Percentiles rank a stretch among this genome's conserved stretches.
Conservation (phyloP, 2,797 vertebrate genomes). For the Betta splendens region DNA sequence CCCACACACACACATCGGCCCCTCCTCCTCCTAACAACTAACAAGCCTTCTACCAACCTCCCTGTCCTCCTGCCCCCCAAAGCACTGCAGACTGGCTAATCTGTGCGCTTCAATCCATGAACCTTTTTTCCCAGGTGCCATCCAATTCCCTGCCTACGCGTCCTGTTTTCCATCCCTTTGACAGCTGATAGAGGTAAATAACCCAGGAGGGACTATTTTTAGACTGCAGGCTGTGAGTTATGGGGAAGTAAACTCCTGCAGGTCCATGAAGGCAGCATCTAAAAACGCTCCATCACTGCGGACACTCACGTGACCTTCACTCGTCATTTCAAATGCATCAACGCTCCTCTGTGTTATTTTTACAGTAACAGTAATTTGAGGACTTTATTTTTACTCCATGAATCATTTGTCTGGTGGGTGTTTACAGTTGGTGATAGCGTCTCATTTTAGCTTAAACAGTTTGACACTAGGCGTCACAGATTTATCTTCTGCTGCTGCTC, state of each 20-base stretch:
- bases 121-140: conserved; percentile 48
- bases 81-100: conserved; percentile 35
- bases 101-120: conserved; percentile 43
- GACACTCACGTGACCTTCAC: not conserved
- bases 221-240: not conserved
- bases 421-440: not conserved
- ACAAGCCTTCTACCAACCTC: no score
- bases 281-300: not conserved
- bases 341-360: not conserved
- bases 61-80: no score
- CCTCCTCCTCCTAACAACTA: no score
- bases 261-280: not conserved
- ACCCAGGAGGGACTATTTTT: conserved; percentile 19
- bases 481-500: not conserved
- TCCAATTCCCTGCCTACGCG: conserved; percentile 8
- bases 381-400: not conserved
- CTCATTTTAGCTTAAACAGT: conserved; percentile 14
- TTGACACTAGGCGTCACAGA: not conserved
- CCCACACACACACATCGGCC: conserved; percentile 4
- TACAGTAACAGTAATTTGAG: not conserved
- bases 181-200: conserved; percentile 38
- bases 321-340: not conserved
- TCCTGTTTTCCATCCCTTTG: conserved; percentile 7
- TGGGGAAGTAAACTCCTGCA: not conserved
- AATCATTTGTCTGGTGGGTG: conserved; percentile 16